These are phyloP conservation scores for Chamaea fasciata DNA, from an alignment of 2,113 vertebrate species.

Conservation along the genomic window DNA sequence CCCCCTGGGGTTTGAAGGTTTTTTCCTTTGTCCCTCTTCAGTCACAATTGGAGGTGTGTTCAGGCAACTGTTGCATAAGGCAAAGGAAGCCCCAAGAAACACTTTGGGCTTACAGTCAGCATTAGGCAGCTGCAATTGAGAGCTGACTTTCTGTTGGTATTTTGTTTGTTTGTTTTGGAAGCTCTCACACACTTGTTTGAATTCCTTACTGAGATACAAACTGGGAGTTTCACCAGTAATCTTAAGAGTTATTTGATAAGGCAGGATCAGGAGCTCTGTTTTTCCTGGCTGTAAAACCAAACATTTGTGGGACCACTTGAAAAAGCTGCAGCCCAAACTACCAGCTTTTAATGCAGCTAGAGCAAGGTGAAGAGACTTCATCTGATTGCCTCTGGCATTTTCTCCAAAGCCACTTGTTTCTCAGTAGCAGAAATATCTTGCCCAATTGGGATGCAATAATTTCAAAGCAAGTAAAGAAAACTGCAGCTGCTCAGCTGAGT, in stretches of 20 bases:
- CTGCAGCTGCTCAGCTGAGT: slow-evolving; percentile 56
- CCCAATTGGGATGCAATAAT: slow-evolving; percentile 41
- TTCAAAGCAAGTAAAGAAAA: slow-evolving; percentile 43
- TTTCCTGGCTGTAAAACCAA: not conserved
- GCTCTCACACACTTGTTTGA: not conserved
- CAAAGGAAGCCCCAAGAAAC: fast-evolving
- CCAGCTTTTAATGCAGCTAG: not conserved
- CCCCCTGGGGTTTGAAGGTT: not conserved
- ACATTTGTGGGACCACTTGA: not conserved
- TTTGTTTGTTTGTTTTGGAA: slow-evolving; percentile 6
- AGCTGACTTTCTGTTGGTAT: not conserved
- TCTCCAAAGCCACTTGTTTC: slow-evolving; percentile 31
- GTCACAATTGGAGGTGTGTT: not conserved
- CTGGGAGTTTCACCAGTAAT: not conserved
- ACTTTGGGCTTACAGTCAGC: fast-evolving
- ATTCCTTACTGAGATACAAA: not conserved
- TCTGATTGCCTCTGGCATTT: slow-evolving; percentile 19
- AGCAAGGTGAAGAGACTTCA: not conserved
- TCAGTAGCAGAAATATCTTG: slow-evolving; percentile 18
- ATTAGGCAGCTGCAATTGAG: not conserved
- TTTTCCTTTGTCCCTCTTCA: not conserved
- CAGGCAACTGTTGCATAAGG: fast-evolving
- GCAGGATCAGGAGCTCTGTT: not conserved
- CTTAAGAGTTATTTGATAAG: not conserved
- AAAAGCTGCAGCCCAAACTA: not conserved